Evolutionary conservation across 2,797 vertebrate genomes (phyloP), one percentile per base, ranked within the genome.

Genomic region (Psittacula echo): DNA sequence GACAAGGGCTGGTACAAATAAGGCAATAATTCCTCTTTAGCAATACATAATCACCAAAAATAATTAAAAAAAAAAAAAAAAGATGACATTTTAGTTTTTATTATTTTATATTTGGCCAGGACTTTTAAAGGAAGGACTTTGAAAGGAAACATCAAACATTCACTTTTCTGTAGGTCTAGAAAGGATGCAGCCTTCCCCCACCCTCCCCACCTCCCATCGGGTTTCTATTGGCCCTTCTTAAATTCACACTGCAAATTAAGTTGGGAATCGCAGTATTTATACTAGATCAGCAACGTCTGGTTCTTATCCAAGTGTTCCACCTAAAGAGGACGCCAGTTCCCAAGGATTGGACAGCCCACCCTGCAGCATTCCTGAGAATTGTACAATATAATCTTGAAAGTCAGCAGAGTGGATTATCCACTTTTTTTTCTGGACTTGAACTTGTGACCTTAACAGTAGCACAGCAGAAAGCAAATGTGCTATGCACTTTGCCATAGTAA

Each of bases 401-500:
- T 98, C 98, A 98, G 98, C 98, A 98, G 98, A 98, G 97, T 97
- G 97, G 97, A 98, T 98, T 98, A 98, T 97, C 98, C 97, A 97
- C 96, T 97, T 98, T 97, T 98, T 98, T 97, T 98, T 97, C 97
- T 98, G 97, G 98, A 97, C 97, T 98, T 98, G 97, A 98, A 98
- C 98, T 98, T 98, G 97, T 98, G 97, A 98, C 98, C 98, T 98
- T 97, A 98, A 98, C 98, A 98, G 98, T 98, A 98, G 98, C 98
- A 95, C 97, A 98, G 98, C 97, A 98, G 97, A 98, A 96, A 98
- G 98, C 98, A 98, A 98, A 98, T 85, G 98, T 97, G 96, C 97
- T 97, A 95, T 97, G 98, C 98, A 98, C 97, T 98, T 98, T 98
- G 98, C 98, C 97, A 97, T 97, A 97, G 97, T 97, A 97, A 98